Evolutionary conservation across 2,888 invertebrate species (phyloP).

Genomic region (Eupelmus urozonus): DNA sequence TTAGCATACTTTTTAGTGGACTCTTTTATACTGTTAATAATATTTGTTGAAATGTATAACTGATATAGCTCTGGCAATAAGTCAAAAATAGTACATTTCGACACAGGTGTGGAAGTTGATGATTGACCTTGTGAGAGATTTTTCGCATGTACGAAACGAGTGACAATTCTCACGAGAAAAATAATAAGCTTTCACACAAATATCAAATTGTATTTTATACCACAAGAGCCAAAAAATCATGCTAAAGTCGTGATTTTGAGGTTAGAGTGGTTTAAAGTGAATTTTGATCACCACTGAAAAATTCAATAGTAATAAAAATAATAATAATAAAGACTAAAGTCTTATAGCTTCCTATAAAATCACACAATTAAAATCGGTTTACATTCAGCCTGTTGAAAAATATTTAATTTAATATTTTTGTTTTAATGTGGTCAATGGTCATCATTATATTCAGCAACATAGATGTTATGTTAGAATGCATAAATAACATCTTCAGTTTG

Average conservation of each 20-base stretch:
- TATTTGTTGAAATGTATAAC: conserved; percentile 13
- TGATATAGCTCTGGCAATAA: conserved; percentile 32
- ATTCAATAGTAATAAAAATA: conserved; percentile 56
- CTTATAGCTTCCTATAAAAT: conserved; percentile 47
- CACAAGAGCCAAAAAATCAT: too few relatives aligned
- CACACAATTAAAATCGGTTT: conserved; percentile 60
- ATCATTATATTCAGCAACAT: conserved; percentile 66
- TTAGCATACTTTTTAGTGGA: too few relatives aligned
- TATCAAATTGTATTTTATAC: too few relatives aligned
- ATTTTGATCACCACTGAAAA: conserved; percentile 54
- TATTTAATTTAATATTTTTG: conserved; percentile 50
- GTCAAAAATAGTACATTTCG: too few relatives aligned
- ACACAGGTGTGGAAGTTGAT: too few relatives aligned
- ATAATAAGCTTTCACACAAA: too few relatives aligned
- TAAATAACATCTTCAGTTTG: conserved; percentile 62
- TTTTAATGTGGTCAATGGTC: conserved; percentile 44
- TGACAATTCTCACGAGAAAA: too few relatives aligned
- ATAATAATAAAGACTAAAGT: conserved; percentile 34
- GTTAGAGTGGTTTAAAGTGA: too few relatives aligned
- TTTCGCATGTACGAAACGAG: too few relatives aligned
- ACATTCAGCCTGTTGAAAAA: conserved; percentile 61
- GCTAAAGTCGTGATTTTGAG: too few relatives aligned
- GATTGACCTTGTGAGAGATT: too few relatives aligned
- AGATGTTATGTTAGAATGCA: conserved; percentile 67
- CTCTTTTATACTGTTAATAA: too few relatives aligned